Conservation (phyloP, 2,888 invertebrate genomes). For the Dryadula phaetusa region DNA sequence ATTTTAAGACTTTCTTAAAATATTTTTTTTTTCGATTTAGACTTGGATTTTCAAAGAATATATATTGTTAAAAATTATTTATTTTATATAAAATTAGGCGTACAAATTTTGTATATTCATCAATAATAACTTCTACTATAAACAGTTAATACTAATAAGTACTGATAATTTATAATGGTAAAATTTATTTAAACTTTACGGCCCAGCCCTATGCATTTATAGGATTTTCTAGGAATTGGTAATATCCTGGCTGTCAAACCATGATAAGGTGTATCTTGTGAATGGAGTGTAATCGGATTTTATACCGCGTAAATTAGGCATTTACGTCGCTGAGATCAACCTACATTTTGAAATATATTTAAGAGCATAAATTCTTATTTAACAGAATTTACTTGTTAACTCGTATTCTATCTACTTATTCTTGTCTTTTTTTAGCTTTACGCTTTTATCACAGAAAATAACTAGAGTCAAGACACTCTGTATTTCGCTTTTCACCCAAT, state of each 20-base stretch:
- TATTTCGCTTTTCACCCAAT: too few relatives aligned
- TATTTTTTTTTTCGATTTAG: too few relatives aligned
- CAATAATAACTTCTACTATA: too few relatives aligned
- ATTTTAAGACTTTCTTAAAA: too few relatives aligned
- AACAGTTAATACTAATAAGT: not conserved
- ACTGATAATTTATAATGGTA: not conserved
- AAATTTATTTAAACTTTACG: not conserved
- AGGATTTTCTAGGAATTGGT: conserved; percentile 31
- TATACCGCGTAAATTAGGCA: conserved; percentile 31
- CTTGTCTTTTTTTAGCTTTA: too few relatives aligned
- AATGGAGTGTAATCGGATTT: conserved; percentile 35
- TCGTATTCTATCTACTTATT: not conserved
- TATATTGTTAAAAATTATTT: too few relatives aligned
- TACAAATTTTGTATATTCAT: too few relatives aligned
- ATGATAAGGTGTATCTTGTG: conserved; percentile 33
- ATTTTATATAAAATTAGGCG: too few relatives aligned
- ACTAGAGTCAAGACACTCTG: too few relatives aligned
- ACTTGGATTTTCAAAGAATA: too few relatives aligned
- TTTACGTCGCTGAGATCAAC: conserved; percentile 24
- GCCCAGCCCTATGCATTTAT: conserved; percentile 23
- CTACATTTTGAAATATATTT: conserved; percentile 29
- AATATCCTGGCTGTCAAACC: conserved; percentile 35
- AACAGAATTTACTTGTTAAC: not conserved
- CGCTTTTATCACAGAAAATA: too few relatives aligned
- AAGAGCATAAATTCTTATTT: conserved; percentile 25